Percentiles rank a stretch among this genome's conserved stretches.
phyloP scores from a whole-genome alignment of 2,797 vertebrate genomes.

The Tolypeutes matacus region DNA sequence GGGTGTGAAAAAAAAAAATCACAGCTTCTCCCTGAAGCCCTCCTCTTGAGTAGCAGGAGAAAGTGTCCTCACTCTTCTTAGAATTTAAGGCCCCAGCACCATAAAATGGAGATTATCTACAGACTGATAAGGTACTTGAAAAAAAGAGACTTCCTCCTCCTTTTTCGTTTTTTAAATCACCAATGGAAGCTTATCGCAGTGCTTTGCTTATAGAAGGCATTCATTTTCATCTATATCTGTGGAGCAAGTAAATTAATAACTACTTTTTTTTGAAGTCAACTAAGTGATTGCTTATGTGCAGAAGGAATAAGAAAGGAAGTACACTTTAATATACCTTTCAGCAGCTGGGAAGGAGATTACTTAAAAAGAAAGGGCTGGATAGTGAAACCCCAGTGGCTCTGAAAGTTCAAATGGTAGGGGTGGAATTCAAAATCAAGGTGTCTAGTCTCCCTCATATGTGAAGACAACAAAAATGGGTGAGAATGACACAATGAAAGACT shows the following conservation, averaged over 20 bases:
- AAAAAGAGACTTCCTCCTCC: not conserved
- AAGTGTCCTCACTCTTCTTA: not conserved
- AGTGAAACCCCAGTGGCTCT: not conserved
- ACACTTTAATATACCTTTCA: not conserved
- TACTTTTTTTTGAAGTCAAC: not conserved
- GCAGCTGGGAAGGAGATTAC: not conserved
- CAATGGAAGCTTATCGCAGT: not conserved
- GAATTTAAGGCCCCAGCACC: not conserved
- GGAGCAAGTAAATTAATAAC: conserved; percentile 17
- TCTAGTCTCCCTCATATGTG: not conserved
- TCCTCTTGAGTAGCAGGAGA: not conserved
- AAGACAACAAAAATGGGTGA: conserved; percentile 31
- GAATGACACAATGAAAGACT: conserved; percentile 11
- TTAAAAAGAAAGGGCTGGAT: not conserved
- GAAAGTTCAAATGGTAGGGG: not conserved
- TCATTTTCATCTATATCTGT: not conserved
- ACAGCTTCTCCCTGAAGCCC: conserved; percentile 6
- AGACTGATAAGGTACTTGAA: conserved; percentile 16
- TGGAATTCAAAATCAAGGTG: not conserved
- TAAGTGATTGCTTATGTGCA: not conserved
- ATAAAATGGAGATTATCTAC: not conserved
- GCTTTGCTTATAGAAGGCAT: not conserved
- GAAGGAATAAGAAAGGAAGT: conserved; percentile 19
- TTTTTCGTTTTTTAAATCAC: not conserved
- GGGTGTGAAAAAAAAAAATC: not conserved